Evolutionary conservation across 2,888 invertebrate species (phyloP), one percentile per base, ranked within the genome.

Genomic region (Drosophila quinaria): DNA sequence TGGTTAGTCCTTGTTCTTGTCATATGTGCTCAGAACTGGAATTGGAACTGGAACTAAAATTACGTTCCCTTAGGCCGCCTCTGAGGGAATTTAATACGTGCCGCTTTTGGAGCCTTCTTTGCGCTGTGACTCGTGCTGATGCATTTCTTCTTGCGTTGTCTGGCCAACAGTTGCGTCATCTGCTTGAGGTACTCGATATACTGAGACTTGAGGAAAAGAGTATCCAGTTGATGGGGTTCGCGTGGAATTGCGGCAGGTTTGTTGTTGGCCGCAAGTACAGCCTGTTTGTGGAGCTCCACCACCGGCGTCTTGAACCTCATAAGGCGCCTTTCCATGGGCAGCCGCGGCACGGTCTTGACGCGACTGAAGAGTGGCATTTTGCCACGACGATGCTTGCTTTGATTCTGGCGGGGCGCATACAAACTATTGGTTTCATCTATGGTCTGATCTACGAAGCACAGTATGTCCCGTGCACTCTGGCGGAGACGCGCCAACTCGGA

Each of bases 371-470:
- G 5, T 3, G 29, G 5, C 10, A 31, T n/a, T 59, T 60, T 55
- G 49, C 22, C 13, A 22, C 10, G 11, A 1, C 44, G 22, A 0
- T 44, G 39, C 5, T 60, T 63, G 29, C 0, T 29, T 17, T 44
- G 37, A 46, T 44, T 6, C 4, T 2, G 50, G 0, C 15, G 5
- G 10, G 11, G 8, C 13, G 58, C 44, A 17, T 79, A 54, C 1
- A 73, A 62, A 0, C 47, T 51, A 17, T 55, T 78, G 19, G 78
- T 83, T 22, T 56, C 74, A 55, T 91, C 91, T n/a, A 91, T 88
- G 33, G 91, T 81, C 22, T 81, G 80, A 70, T 92, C 92, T 31
- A 92, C 82, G 17, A 82, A 70, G 67, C 92, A 92, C 3, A 92
- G 76, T 5, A 90, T 70, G 3, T 41, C 61, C 5, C 84, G 78